These are phyloP conservation scores for Esox niger DNA, from an alignment of 2,113 vertebrate genomes.

Conservation along the genomic window DNA sequence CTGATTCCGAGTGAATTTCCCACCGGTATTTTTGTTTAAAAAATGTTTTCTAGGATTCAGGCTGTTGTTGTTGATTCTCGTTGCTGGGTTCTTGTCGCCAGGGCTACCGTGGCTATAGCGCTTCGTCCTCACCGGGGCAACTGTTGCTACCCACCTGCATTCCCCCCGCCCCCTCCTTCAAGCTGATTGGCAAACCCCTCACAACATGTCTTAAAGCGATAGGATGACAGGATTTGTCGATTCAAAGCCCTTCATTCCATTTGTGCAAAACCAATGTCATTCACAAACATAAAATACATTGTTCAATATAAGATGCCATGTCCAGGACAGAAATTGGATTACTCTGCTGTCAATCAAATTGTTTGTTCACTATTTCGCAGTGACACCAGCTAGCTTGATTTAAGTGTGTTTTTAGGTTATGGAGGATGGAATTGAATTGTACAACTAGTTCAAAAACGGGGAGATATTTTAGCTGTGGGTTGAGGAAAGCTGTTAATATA, in stretches of 20 bases:
- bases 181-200: slow-evolving; percentile 58
- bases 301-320: slow-evolving; percentile 5
- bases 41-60: slow-evolving; percentile 69
- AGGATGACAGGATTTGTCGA: slow-evolving; percentile 9
- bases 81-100: slow-evolving; percentile 98
- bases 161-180: slow-evolving; percentile 59
- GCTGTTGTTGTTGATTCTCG: slow-evolving; percentile 90
- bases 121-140: slow-evolving; percentile 98
- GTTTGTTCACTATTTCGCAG: slow-evolving; percentile 2
- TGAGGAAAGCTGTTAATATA: too few species aligned
- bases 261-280: slow-evolving; percentile 31
- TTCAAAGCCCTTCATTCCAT: slow-evolving; percentile 46
- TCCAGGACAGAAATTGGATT: slow-evolving; percentile 17
- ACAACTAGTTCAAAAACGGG: too few species aligned
- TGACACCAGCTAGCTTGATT: background rate
- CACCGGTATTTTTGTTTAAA: slow-evolving; percentile 68
- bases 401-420: too few species aligned
- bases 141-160: slow-evolving; percentile 94
- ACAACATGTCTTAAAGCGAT: slow-evolving; percentile 55
- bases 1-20: slow-evolving; percentile 67
- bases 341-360: slow-evolving; percentile 20
- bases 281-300: slow-evolving; percentile 11
- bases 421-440: too few species aligned
- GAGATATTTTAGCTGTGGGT: too few species aligned
- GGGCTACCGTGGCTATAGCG: slow-evolving; percentile 98